Evolutionary conservation across 2,888 invertebrate genomes (phyloP).

Genomic region (Laothoe populi): DNA sequence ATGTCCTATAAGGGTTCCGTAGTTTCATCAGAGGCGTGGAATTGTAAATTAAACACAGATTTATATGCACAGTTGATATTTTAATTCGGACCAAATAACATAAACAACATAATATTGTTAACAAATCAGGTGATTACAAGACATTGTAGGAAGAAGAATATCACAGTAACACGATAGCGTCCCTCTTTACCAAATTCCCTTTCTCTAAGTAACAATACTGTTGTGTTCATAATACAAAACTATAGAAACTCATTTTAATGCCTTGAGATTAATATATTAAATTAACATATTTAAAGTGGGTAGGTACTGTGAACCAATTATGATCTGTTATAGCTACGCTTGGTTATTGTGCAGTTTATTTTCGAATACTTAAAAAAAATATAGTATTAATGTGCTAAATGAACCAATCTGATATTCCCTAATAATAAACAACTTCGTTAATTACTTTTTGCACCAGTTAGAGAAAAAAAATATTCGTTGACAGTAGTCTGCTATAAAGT

Average conservation of each 20-base stretch:
- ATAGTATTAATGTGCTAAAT: not conserved
- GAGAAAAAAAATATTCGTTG: not conserved
- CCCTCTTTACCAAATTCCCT: conserved; percentile 28
- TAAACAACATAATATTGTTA: conserved; percentile 53
- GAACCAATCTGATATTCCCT: not conserved
- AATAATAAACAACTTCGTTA: not conserved
- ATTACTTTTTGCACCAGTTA: not conserved
- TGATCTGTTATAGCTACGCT: not conserved
- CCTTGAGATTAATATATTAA: too few relatives aligned
- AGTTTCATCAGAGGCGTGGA: too few relatives aligned
- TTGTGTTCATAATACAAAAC: not conserved
- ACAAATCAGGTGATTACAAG: conserved; percentile 58
- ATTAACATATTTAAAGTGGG: too few relatives aligned
- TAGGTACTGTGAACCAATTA: not conserved
- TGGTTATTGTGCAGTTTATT: not conserved
- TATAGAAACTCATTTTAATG: not conserved
- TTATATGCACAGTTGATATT: conserved; percentile 45
- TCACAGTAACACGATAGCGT: conserved; percentile 66
- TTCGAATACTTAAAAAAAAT: not conserved
- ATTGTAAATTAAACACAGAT: too few relatives aligned
- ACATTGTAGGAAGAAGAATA: conserved; percentile 66
- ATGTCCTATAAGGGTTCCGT: too few relatives aligned
- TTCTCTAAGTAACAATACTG: conserved; percentile 28
- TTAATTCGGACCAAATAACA: conserved; percentile 45
- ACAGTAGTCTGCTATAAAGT: not conserved